Base-by-base conservation (phyloP, 2,888 invertebrate species). In the Cosmorhoe ocellata region DNA sequence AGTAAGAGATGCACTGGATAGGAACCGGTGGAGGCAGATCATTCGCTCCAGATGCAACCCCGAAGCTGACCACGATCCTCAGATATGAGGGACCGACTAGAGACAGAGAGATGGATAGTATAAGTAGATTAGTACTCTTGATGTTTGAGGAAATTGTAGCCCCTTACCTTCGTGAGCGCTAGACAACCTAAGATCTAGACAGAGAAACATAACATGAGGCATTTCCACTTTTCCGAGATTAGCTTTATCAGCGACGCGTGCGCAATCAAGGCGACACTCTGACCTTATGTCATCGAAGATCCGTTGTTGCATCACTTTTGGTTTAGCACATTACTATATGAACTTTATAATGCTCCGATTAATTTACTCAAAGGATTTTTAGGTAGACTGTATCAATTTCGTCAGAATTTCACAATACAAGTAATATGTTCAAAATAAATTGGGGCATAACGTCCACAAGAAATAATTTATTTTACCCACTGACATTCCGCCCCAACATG, bases 341-440 rank as follows among this genome's bases (percentile, higher is more conserved):
- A 31, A 32, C 45, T 45, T 45, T 38, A 34, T 43, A 34, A 28
- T 33, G 7, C n/a, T n/a, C n/a, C n/a, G n/a, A n/a, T n/a, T 6
- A 28, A 30, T 18, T 14, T 10, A 12, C 22, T 12, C 9, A 38
- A 28, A 8, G 12, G 18, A 18, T n/a, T n/a, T n/a, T n/a, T n/a
- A n/a, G n/a, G n/a, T n/a, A n/a, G n/a, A 4, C 26, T 28, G 39
- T 8, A 28, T 24, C 7, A 30, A 18, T 27, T 38, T 27, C 18
- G 42, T 33, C 26, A 13, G 32, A 10, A 24, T 42, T 42, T 33
- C n/a, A n/a, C n/a, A n/a, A n/a, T n/a, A n/a, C n/a, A n/a, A n/a
- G n/a, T n/a, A n/a, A n/a, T n/a, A n/a, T n/a, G n/a, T n/a, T n/a
- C n/a, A n/a, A n/a, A n/a, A n/a, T n/a, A n/a, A n/a, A n/a, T n/a